Conservation (phyloP, 2,888 invertebrate genomes). For the Synergus gifuensis region DNA sequence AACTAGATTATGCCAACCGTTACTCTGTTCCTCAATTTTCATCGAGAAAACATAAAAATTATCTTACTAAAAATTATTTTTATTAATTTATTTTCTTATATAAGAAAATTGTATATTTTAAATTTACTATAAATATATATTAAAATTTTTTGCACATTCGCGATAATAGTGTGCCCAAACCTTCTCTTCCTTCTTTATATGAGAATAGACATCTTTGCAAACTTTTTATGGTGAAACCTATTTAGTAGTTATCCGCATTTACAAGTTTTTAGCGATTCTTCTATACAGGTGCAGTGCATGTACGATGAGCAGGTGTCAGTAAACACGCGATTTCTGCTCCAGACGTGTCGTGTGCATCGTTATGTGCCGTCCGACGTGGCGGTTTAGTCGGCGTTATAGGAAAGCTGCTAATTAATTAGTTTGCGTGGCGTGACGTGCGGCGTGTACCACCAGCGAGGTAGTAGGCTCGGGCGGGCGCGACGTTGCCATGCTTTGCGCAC, state of each 20-base stretch:
- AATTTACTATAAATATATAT: too few species aligned
- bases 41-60: too few species aligned
- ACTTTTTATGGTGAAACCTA: neutral
- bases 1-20: too few species aligned
- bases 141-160: too few species aligned
- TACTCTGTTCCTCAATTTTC: too few species aligned
- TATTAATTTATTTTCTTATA: too few species aligned
- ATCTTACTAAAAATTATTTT: too few species aligned
- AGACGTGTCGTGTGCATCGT: constrained; percentile 5
- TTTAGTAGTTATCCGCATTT: neutral
- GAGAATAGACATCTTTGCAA: neutral
- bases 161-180: too few species aligned
- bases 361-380: constrained; percentile 38
- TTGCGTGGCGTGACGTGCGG: constrained; percentile 66
- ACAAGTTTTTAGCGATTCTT: neutral
- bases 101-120: too few species aligned
- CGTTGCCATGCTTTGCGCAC: constrained; percentile 75
- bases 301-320: neutral
- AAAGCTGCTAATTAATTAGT: constrained; percentile 73
- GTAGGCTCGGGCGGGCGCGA: constrained; percentile 59
- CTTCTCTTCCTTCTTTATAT: neutral
- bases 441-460: constrained; percentile 30
- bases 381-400: constrained; percentile 60
- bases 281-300: neutral
- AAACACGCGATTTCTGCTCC: constrained; percentile 3